Evolutionary conservation across 1,140 invertebrate species (phyloP).

Genomic region (Cyclargus thomasi): DNA sequence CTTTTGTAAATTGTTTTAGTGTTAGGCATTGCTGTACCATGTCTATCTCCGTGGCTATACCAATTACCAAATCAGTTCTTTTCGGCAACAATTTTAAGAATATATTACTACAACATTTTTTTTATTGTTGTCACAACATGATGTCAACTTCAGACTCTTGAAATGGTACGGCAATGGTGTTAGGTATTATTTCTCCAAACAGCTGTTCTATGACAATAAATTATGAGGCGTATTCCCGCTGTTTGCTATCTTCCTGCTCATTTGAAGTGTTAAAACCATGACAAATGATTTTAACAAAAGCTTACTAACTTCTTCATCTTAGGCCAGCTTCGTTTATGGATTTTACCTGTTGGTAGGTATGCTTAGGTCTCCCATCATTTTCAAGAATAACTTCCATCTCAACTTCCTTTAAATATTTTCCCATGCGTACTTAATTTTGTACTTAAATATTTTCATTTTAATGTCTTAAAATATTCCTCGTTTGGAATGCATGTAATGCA

Average conservation of each 20-base stretch:
- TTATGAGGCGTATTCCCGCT: slow-evolving; percentile 22
- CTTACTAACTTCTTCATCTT: neutral
- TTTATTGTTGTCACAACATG: no score
- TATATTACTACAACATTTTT: no score
- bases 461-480: neutral
- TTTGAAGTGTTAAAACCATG: neutral
- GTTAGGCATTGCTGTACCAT: neutral
- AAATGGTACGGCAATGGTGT: slow-evolving; percentile 15
- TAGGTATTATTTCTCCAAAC: slow-evolving; percentile 26
- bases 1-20: neutral
- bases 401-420: neutral
- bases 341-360: neutral
- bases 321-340: neutral
- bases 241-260: slow-evolving; percentile 4
- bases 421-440: neutral
- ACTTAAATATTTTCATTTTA: neutral
- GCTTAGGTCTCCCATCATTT: neutral
- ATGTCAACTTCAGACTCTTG: neutral
- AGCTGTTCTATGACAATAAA: slow-evolving; percentile 61
- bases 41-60: no score
- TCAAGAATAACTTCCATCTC: neutral
- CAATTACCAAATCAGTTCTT: no score
- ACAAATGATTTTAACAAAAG: neutral
- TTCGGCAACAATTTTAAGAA: no score
- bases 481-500: neutral